Conservation (phyloP, 1,140 invertebrate species). For the Brachionus calyciflorus region DNA sequence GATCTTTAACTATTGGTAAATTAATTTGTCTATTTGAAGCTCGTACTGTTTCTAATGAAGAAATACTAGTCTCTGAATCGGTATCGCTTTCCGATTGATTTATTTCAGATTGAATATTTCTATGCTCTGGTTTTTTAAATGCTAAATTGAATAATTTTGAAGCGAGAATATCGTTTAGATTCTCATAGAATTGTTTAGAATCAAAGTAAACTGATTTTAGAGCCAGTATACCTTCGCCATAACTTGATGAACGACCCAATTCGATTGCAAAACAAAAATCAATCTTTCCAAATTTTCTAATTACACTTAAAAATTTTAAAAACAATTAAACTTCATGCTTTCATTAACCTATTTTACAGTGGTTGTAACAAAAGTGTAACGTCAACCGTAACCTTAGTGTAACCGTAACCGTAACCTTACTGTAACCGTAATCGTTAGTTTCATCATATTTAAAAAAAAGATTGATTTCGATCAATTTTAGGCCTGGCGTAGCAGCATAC, state of each 20-base stretch:
- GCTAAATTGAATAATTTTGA: background rate
- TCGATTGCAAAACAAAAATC: constrained; percentile 32
- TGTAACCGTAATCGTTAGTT: no score
- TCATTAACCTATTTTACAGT: no score
- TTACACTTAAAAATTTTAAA: background rate
- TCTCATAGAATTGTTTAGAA: background rate
- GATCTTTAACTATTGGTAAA: background rate
- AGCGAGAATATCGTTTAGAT: background rate
- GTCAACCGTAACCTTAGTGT: no score
- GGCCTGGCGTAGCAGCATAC: no score
- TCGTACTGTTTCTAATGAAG: no score
- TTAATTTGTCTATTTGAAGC: no score
- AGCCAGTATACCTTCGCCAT: background rate
- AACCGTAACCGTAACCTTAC: no score
- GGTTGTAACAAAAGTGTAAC: no score
- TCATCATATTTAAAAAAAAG: no score
- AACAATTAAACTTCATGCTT: no score
- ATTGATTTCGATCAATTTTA: no score
- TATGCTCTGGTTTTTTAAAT: background rate
- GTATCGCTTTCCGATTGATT: background rate
- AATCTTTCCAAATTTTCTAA: background rate
- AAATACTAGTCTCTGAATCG: background rate
- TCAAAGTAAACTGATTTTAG: background rate
- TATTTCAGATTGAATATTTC: no score
- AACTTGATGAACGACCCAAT: background rate